phyloP scores from a whole-genome alignment of 2,888 invertebrate species.

The Cremastinae sp. region DNA sequence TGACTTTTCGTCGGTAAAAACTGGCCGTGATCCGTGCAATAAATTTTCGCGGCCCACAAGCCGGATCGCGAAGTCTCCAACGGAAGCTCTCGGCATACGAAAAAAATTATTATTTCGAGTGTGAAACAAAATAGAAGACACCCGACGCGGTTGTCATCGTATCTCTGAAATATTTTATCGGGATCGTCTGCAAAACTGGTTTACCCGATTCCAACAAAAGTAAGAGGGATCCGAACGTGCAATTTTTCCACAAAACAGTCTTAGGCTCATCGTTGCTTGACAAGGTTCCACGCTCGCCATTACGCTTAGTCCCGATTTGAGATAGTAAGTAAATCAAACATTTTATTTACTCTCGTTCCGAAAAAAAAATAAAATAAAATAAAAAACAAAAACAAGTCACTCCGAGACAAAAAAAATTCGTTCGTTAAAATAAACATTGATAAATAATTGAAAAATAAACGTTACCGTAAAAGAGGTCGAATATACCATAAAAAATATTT shows the following conservation, averaged over 20 bases:
- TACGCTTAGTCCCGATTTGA: conserved; percentile 9
- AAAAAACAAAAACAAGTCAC: too few relatives aligned
- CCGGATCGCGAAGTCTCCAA: neutral
- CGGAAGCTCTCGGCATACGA: neutral
- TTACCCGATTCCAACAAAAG: conserved; percentile 30
- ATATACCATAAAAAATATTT: neutral
- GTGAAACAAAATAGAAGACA: neutral
- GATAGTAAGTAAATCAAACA: conserved; percentile 1
- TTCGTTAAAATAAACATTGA: neutral
- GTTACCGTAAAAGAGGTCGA: conserved; percentile 1
- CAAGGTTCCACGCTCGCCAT: conserved; percentile 19
- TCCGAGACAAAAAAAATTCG: too few relatives aligned
- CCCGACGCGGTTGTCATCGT: neutral
- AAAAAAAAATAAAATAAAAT: too few relatives aligned
- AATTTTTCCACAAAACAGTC: conserved; percentile 9
- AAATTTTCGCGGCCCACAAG: neutral
- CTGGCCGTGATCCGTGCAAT: neutral
- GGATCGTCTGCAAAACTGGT: conserved; percentile 36
- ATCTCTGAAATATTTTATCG: conserved; percentile 20
- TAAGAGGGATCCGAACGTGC: conserved; percentile 8
- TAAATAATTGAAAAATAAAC: neutral
- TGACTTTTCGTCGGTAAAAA: conserved; percentile 14
- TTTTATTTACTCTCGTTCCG: too few relatives aligned
- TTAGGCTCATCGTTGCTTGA: conserved; percentile 34
- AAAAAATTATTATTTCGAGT: conserved; percentile 1